Conservation (phyloP, 2,888 invertebrate genomes). For the Neoascia interrupta region DNA sequence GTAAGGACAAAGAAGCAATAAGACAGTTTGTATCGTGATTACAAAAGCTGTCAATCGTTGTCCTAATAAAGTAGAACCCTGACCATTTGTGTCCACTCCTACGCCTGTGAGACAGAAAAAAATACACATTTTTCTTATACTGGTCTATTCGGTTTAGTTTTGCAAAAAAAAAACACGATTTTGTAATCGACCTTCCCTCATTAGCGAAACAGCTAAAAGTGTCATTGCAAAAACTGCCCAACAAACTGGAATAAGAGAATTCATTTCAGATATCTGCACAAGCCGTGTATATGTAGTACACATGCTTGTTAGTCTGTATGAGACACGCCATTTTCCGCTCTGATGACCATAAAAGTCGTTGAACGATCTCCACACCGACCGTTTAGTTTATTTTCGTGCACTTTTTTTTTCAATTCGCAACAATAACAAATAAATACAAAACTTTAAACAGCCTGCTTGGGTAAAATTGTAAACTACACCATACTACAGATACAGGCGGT, state of each 20-base stretch:
- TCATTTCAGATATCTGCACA: slow-evolving; percentile 57
- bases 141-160: slow-evolving; percentile 42
- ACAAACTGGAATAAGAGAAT: slow-evolving; percentile 44
- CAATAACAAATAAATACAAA: slow-evolving; percentile 49
- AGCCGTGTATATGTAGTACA: slow-evolving; percentile 4
- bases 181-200: slow-evolving; percentile 68
- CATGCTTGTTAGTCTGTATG: slow-evolving; percentile 40
- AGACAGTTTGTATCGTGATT: too few species aligned
- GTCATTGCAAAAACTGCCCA: slow-evolving; percentile 31
- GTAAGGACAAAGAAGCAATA: too few species aligned
- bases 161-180: slow-evolving; percentile 49
- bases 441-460: slow-evolving; percentile 28
- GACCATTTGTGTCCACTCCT: too few species aligned
- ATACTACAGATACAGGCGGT: slow-evolving; percentile 23
- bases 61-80: too few species aligned
- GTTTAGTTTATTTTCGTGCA: slow-evolving; percentile 18
- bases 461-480: slow-evolving; percentile 13
- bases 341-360: slow-evolving; percentile 70
- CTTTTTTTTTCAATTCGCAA: slow-evolving; percentile 44
- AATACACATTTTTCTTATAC: too few species aligned
- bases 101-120: too few species aligned
- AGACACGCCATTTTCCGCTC: slow-evolving; percentile 67
- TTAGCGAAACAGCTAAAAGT: slow-evolving; percentile 35
- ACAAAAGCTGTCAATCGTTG: too few species aligned
- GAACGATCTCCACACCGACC: slow-evolving; percentile 66